Conservation (phyloP, 1,140 invertebrate genomes). For the Copidosoma floridanum region DNA sequence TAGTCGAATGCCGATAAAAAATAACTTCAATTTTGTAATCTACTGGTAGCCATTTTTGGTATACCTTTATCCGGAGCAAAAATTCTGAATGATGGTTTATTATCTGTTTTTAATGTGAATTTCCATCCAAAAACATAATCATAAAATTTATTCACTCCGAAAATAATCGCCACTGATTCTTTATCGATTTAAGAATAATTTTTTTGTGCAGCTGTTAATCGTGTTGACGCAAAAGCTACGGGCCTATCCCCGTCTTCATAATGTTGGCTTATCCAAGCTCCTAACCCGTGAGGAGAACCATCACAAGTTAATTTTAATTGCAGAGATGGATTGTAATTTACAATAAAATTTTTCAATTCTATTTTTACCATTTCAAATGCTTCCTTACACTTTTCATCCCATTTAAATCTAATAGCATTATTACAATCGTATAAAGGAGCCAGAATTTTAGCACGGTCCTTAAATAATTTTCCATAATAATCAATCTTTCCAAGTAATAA, state of each 20-base stretch:
- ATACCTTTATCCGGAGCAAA: constrained; percentile 37
- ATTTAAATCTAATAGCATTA: constrained; percentile 3
- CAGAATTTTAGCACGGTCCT: constrained; percentile 16
- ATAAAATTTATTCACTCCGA: constrained; percentile 48
- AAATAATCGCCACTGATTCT: constrained; percentile 53
- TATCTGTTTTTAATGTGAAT: constrained; percentile 44
- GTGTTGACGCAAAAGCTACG: neutral
- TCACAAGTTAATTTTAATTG: constrained; percentile 14
- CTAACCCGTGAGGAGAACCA: constrained; percentile 13
- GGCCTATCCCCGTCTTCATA: neutral
- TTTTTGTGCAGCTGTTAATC: constrained; percentile 35
- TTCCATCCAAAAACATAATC: constrained; percentile 45
- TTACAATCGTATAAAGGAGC: constrained; percentile 14
- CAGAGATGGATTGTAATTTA: neutral
- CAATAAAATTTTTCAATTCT: neutral
- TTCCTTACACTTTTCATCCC: neutral
- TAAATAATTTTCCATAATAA: constrained; percentile 21
- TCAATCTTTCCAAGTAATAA: constrained; percentile 21
- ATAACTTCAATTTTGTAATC: constrained; percentile 34
- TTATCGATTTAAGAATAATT: constrained; percentile 56
- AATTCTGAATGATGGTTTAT: constrained; percentile 41
- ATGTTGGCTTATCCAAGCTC: constrained; percentile 13
- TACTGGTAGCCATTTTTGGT: constrained; percentile 30
- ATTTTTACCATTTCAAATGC: neutral
- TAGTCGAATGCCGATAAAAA: constrained; percentile 36